Conservation (phyloP, 2,797 vertebrate species). For the Malurus leucopterus region DNA sequence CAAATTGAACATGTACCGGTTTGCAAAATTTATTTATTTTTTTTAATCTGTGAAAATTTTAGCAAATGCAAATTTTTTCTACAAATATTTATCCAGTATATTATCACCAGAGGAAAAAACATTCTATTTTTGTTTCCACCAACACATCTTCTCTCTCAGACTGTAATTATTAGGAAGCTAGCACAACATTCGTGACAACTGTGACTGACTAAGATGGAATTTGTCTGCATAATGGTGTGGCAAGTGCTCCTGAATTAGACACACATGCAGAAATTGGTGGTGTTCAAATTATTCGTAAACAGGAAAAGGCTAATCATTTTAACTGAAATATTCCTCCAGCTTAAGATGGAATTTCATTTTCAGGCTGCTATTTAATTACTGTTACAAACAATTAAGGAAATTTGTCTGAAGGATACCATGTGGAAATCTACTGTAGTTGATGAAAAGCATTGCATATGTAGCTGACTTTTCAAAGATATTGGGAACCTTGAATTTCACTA, state of each 20-base stretch:
- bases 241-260: background rate
- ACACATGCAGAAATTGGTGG: background rate
- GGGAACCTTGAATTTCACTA: background rate
- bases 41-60: background rate
- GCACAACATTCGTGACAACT: background rate
- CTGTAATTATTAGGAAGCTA: background rate
- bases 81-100: background rate
- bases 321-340: background rate
- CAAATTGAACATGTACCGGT: background rate
- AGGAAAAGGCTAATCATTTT: conserved; percentile 41
- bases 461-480: background rate
- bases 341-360: conserved; percentile 40
- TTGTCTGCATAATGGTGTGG: background rate
- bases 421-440: background rate
- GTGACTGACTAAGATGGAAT: background rate
- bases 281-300: background rate
- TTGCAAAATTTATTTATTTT: background rate
- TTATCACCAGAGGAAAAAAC: background rate
- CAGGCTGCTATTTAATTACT: conserved; percentile 41
- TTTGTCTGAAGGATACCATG: conserved; percentile 12
- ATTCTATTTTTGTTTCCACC: background rate
- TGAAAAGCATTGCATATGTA: background rate
- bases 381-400: conserved; percentile 18
- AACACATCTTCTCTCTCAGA: background rate
- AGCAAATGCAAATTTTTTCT: background rate